Evolutionary conservation across 2,888 invertebrate genomes (phyloP).

Genomic region (Pristionchus mayeri): DNA sequence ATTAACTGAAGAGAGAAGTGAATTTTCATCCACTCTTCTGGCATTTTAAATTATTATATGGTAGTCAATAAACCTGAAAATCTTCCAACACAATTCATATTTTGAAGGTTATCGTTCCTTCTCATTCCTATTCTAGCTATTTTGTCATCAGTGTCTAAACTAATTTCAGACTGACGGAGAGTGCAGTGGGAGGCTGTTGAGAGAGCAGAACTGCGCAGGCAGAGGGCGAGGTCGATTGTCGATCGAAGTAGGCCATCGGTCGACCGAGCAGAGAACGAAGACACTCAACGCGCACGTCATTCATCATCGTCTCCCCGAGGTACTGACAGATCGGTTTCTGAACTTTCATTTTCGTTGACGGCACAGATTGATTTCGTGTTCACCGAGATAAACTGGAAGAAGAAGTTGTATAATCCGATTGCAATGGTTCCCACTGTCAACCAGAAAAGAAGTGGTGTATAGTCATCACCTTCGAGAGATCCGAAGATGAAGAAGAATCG

Average conservation of each 20-base stretch:
- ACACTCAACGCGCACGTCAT: constrained; percentile 28
- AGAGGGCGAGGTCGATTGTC: constrained; percentile 3
- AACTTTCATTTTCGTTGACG: not conserved
- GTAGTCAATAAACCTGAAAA: too few relatives aligned
- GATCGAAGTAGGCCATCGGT: constrained; percentile 41
- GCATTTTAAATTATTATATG: too few relatives aligned
- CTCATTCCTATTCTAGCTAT: too few relatives aligned
- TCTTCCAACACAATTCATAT: too few relatives aligned
- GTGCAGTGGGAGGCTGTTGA: constrained; percentile 23
- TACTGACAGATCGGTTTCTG: constrained; percentile 15
- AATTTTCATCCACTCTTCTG: not conserved
- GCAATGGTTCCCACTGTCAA: not conserved
- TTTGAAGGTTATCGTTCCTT: too few relatives aligned
- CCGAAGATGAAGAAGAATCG: constrained; percentile 40
- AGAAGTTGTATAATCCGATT: not conserved
- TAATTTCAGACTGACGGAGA: not conserved
- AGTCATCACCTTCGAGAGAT: not conserved
- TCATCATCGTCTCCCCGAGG: constrained; percentile 14
- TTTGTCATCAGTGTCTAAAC: too few relatives aligned
- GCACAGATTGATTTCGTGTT: not conserved
- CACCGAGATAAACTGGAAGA: constrained; percentile 17
- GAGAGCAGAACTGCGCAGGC: constrained; percentile 14
- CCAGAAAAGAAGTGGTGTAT: constrained; percentile 12
- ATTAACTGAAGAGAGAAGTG: not conserved
- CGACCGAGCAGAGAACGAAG: constrained; percentile 32